phyloP scores from a whole-genome alignment of 1,140 invertebrate genomes.

The Drosophila subpulchrella region DNA sequence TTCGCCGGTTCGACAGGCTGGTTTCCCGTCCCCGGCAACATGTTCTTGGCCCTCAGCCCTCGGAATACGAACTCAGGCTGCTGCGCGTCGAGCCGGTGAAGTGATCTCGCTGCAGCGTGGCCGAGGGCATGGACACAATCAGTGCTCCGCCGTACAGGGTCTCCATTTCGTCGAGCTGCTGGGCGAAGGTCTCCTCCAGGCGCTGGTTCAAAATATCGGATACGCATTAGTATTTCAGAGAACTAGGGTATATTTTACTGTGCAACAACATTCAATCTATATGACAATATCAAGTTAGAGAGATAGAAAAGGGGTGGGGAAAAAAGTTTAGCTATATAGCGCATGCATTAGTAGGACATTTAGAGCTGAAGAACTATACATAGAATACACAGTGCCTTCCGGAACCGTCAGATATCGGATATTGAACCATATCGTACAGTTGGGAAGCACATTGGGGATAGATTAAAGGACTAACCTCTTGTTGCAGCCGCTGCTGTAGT shows the following conservation, averaged over 20 bases:
- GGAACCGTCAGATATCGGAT: conserved; percentile 2
- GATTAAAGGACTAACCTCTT: conserved; percentile 75
- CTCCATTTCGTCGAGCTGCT: conserved; percentile 94
- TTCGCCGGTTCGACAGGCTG: conserved; percentile 44
- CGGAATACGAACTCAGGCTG: conserved; percentile 87
- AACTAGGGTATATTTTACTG: not conserved
- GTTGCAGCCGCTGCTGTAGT: conserved; percentile 78
- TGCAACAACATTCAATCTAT: conserved; percentile 36
- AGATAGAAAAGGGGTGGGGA: not conserved
- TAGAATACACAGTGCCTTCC: conserved; percentile 29
- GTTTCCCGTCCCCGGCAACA: not conserved
- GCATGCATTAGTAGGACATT: conserved; percentile 50
- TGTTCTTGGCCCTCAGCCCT: conserved; percentile 51
- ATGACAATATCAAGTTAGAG: conserved; percentile 30
- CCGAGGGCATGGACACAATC: conserved; percentile 86
- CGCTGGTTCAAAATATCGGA: conserved; percentile 85
- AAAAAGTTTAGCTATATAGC: conserved; percentile 29
- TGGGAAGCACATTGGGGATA: conserved; percentile 25
- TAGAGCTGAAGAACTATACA: conserved; percentile 35
- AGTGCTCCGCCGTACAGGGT: conserved; percentile 88
- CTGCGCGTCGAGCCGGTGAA: conserved; percentile 88
- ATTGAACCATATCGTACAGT: not conserved
- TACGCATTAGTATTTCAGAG: conserved; percentile 8
- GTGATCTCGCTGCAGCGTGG: conserved; percentile 86
- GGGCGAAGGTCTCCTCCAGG: conserved; percentile 93